Base-by-base conservation (phyloP, 2,888 invertebrate genomes). In the Drosophila infuscata region DNA sequence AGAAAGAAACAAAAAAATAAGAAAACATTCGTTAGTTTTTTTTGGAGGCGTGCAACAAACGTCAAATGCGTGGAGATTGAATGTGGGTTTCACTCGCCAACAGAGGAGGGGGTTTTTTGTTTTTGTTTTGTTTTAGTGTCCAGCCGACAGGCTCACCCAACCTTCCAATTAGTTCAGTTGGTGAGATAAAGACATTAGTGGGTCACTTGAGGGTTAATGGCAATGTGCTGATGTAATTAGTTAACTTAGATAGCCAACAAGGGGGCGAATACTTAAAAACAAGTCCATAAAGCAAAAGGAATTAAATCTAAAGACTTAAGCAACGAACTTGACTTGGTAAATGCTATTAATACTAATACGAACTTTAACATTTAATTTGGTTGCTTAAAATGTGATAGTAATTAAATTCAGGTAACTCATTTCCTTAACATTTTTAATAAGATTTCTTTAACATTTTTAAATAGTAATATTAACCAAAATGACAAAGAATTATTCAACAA, bases 141-240 rank as follows among this genome's bases (percentile, higher is more conserved):
- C 64, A 58, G 59, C 61, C 74, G 60, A 58, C 3, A 33, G 77
- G 48, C 30, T 30, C 15, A 29, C 54, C 67, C 56, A 51, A n/a
- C 12, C 20, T 29, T 32, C 62, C 56, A 64, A 38, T 53, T 71
- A 43, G 53, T 20, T 30, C 35, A 49, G 48, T 60, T 62, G 53
- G 8, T 53, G 5, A 46, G 57, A 79, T 81, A 64, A 68, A 81
- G 81, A 74, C 81, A 79, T 81, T 81, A 76, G 49, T 49, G 80
- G 81, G 79, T 61, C 81, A 71, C 48, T 30, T 17, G n/a, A 38
- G 63, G 78, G 74, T 81, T 77, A 79, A 79, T 81, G 65, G 70
- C 54, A 68, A 51, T 67, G 76, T 76, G 72, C 76, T 25, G 58
- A 20, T 51, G 62, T 49, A 68, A 74, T 79, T 78, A 62, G 58